phyloP scores from a whole-genome alignment of 2,888 invertebrate genomes.

The Biston stratarius region DNA sequence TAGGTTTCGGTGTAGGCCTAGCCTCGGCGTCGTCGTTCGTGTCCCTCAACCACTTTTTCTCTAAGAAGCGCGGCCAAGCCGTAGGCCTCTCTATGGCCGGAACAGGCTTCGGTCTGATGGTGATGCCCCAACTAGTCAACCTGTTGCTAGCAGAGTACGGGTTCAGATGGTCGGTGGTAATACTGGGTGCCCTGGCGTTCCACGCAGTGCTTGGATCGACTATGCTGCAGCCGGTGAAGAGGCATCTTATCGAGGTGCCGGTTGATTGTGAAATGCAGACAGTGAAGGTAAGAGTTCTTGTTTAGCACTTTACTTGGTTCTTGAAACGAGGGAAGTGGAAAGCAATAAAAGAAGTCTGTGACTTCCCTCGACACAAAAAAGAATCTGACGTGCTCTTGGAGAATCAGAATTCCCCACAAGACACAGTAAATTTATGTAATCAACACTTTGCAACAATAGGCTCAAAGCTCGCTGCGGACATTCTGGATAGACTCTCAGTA shows the following conservation, averaged over 20 bases:
- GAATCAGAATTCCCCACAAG: too few species aligned
- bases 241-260: conserved; percentile 88
- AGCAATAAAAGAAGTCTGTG: too few species aligned
- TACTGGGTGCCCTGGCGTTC: conserved; percentile 89
- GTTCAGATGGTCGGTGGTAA: conserved; percentile 89
- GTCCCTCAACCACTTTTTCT: conserved; percentile 92
- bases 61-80: conserved; percentile 92
- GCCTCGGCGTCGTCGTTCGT: conserved; percentile 93
- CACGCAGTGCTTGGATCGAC: conserved; percentile 89
- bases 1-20: conserved; percentile 92
- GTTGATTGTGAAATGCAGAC: conserved; percentile 83
- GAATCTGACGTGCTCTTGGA: too few species aligned
- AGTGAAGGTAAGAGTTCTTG: conserved; percentile 67
- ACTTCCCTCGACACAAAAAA: too few species aligned
- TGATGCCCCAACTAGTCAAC: conserved; percentile 92
- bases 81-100: conserved; percentile 93
- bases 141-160: conserved; percentile 87
- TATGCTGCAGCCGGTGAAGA: conserved; percentile 90
- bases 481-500: too few species aligned
- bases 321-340: not conserved
- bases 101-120: conserved; percentile 92
- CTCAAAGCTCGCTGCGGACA: too few species aligned
- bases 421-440: too few species aligned
- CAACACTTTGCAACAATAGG: too few species aligned
- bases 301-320: not conserved